Percentiles rank a stretch among this genome's conserved stretches.
These are phyloP conservation scores for Philhelius pedissequus DNA, from an alignment of 2,888 invertebrate species.

Conservation along the genomic window DNA sequence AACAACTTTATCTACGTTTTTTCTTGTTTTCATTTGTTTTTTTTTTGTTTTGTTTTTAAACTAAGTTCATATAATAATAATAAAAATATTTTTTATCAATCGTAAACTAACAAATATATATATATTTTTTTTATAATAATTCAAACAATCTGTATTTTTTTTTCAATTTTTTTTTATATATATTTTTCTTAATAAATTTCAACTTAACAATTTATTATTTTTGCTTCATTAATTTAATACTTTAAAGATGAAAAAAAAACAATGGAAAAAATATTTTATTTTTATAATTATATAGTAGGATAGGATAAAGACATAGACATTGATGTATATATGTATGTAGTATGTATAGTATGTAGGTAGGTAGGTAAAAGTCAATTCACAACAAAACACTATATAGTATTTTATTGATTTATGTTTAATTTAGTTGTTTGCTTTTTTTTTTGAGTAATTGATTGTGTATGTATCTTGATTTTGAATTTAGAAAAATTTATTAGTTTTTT, in stretches of 20 bases:
- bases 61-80: conserved; percentile 37
- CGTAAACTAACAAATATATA: conserved; percentile 60
- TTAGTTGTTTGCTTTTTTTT: conserved; percentile 11
- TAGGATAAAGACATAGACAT: conserved; percentile 56
- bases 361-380: conserved; percentile 36
- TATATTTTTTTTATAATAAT: conserved; percentile 26
- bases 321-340: too few relatives aligned
- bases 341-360: too few relatives aligned
- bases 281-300: conserved; percentile 1
- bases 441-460: conserved; percentile 55
- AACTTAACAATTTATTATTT: conserved; percentile 51
- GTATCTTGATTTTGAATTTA: conserved; percentile 51
- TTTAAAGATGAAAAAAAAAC: background rate
- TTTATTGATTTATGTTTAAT: conserved; percentile 15
- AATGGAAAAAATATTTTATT: background rate
- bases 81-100: conserved; percentile 50
- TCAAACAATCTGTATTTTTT: conserved; percentile 51
- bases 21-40: background rate
- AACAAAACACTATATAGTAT: conserved; percentile 44
- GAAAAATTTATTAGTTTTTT: conserved; percentile 4
- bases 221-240: conserved; percentile 16
- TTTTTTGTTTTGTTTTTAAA: conserved; percentile 24
- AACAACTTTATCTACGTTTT: background rate
- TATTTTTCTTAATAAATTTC: conserved; percentile 37
- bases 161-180: conserved; percentile 9